Percentiles rank a stretch among this genome's conserved stretches.
These are phyloP conservation scores for Cecidostiba fungosa DNA, from an alignment of 2,888 invertebrate species.

Conservation along the genomic window DNA sequence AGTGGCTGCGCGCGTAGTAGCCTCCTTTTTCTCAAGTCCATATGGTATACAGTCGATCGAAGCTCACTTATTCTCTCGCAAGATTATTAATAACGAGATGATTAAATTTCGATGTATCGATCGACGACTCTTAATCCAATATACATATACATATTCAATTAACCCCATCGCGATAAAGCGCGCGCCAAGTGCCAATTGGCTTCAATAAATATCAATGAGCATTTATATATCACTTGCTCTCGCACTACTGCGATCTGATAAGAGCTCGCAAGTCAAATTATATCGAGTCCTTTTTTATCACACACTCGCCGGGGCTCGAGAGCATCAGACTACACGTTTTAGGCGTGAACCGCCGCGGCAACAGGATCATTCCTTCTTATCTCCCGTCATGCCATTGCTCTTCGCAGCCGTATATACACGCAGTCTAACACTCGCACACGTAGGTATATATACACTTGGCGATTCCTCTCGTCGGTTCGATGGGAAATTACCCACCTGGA, in stretches of 20 bases:
- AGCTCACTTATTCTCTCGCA: no score
- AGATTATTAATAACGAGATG: no score
- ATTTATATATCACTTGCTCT: background rate
- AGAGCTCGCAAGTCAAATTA: background rate
- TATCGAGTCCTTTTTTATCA: background rate
- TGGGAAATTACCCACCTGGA: slow-evolving; percentile 46
- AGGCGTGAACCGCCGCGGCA: slow-evolving; percentile 43
- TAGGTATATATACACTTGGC: background rate
- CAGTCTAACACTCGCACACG: background rate
- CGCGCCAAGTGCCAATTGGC: no score
- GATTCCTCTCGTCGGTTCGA: background rate
- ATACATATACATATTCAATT: no score
- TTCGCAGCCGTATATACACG: background rate
- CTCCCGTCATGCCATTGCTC: slow-evolving; percentile 3
- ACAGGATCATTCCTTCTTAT: slow-evolving; percentile 12
- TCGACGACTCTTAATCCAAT: no score
- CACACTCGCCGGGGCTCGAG: background rate
- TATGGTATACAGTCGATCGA: no score
- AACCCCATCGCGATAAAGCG: background rate
- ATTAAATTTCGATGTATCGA: no score
- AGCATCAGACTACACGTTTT: slow-evolving; percentile 35
- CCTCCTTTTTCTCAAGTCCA: background rate
- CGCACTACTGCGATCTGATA: slow-evolving; percentile 9
- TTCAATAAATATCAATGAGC: slow-evolving; percentile 3
- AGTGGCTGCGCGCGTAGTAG: background rate